Evolutionary conservation across 2,797 vertebrate species (phyloP).

Genomic region (Aeoliscus strigatus): DNA sequence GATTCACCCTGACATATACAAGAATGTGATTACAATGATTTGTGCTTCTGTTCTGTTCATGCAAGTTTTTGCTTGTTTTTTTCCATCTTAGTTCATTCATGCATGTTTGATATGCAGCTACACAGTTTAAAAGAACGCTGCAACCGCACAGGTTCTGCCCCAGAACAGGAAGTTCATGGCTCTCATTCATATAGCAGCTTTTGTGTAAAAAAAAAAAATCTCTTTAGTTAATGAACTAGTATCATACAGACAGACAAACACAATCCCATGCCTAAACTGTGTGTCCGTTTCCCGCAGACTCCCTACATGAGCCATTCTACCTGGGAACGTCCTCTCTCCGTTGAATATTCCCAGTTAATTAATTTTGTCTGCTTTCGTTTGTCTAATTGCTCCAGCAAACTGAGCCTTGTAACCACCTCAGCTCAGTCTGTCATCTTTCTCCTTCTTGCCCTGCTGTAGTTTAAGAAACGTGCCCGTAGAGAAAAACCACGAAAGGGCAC

Average conservation of each 20-base stretch:
- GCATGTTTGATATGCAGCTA: constrained; percentile 22
- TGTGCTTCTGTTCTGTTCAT: too few relatives aligned
- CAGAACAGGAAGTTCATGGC: constrained; percentile 60
- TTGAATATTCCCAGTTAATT: constrained; percentile 31
- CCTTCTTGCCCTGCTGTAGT: too few relatives aligned
- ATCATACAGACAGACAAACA: constrained; percentile 7
- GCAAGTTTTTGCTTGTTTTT: constrained; percentile 20
- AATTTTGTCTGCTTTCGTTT: constrained; percentile 37
- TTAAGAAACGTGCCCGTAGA: too few relatives aligned
- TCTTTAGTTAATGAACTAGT: constrained; percentile 10
- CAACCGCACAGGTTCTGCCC: constrained; percentile 55
- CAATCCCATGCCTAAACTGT: constrained; percentile 5
- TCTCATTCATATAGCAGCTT: constrained; percentile 57
- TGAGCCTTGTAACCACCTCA: too few relatives aligned
- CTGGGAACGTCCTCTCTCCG: constrained; percentile 18
- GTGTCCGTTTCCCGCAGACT: constrained; percentile 8
- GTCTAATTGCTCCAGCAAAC: constrained; percentile 30
- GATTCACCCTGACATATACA: constrained; percentile 12
- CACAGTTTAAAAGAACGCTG: constrained; percentile 14
- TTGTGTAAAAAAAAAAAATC: constrained; percentile 55
- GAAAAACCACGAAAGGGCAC: too few relatives aligned
- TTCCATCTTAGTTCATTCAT: constrained; percentile 24
- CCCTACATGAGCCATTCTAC: constrained; percentile 18
- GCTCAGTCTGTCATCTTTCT: too few relatives aligned
- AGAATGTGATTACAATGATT: too few relatives aligned